Percentiles rank a stretch among this genome's conserved stretches.
phyloP scores from a whole-genome alignment of 2,888 invertebrate species.

The Caenorhabditis virilis region DNA sequence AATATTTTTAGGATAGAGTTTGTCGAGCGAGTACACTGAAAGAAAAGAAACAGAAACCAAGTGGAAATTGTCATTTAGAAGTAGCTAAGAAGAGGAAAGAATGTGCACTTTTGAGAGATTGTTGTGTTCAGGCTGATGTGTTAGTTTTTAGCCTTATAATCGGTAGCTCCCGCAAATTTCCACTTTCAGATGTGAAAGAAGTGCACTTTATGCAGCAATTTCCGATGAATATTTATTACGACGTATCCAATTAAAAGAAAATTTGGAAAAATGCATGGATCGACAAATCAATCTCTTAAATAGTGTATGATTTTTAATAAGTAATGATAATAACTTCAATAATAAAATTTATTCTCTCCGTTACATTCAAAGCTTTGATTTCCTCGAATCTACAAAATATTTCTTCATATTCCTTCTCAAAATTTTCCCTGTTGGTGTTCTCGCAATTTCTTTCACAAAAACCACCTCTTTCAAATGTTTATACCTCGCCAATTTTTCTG shows the following conservation, averaged over 20 bases:
- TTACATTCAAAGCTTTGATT: constrained; percentile 21
- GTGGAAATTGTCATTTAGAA: constrained; percentile 28
- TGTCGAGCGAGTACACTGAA: constrained; percentile 30
- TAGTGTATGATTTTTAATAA: constrained; percentile 2
- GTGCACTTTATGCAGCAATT: constrained; percentile 44
- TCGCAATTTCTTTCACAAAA: constrained; percentile 40
- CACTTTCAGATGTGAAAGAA: constrained; percentile 45
- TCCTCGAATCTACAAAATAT: constrained; percentile 22
- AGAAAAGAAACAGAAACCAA: constrained; percentile 9
- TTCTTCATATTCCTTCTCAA: constrained; percentile 43
- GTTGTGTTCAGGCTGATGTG: constrained; percentile 53
- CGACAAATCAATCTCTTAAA: constrained; percentile 6
- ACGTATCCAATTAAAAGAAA: constrained; percentile 23
- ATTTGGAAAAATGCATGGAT: constrained; percentile 20
- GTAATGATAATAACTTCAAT: no score
- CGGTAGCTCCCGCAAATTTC: no score
- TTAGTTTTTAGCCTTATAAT: constrained; percentile 21
- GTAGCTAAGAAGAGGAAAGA: constrained; percentile 32
- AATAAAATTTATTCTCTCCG: no score
- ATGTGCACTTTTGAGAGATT: constrained; percentile 42
- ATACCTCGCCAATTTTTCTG: constrained; percentile 45
- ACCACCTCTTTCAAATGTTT: constrained; percentile 45
- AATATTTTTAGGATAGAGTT: constrained; percentile 10
- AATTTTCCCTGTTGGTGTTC: constrained; percentile 47
- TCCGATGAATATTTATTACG: constrained; percentile 48